Base-by-base conservation (phyloP, 2,113 vertebrate genomes). In the Cyprinodon variegatus region DNA sequence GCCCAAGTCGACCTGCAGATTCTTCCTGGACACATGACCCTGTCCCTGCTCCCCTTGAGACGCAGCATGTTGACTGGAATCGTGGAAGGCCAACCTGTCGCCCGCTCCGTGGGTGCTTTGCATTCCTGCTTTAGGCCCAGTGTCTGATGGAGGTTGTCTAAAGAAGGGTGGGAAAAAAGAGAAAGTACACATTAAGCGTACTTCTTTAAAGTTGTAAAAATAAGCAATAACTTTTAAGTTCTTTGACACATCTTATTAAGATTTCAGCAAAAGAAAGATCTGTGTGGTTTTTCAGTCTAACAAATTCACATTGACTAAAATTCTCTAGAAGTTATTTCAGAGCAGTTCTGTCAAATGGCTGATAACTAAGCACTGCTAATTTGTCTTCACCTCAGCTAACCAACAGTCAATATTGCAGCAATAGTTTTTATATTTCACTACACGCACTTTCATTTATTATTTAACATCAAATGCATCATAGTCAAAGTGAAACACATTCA, bases 1-100 rank as follows among this genome's bases (percentile, higher is more conserved):
- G 0, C 91, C 89, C 70, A 93, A 74, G 14, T 95, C 94, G 88
- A 94, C 94, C 79, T 94, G 94, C 36, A 95, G 90, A 88, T 74
- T 95, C 84, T 89, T 93, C 53, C 92, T 86, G 76, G 94, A 61
- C 46, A 86, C 87, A 17, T 94, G 93, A 48, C 88, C 88, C 75
- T 89, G 90, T 77, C 89, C 90, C 73, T 87, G 91, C 61, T 90
- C 83, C 81, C 79, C 89, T 46, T 87, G 88, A 45, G 76, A n/a
- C 0, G 69, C 65, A 2, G 86, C 74, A 10, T 88, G 81, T 41
- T 88, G 83, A 53, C 43, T 77, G 46, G 88, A 82, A 29, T 88
- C 90, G 4, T 94, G 93, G 65, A 90, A 87, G 53, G 93, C 93
- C 80, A 94, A 77, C 65, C 93, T 85, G 83, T 94, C 91, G 60